Evolutionary conservation across 2,113 vertebrate species (phyloP), one percentile per base, ranked within the genome.

Genomic region (Oceanites oceanicus): DNA sequence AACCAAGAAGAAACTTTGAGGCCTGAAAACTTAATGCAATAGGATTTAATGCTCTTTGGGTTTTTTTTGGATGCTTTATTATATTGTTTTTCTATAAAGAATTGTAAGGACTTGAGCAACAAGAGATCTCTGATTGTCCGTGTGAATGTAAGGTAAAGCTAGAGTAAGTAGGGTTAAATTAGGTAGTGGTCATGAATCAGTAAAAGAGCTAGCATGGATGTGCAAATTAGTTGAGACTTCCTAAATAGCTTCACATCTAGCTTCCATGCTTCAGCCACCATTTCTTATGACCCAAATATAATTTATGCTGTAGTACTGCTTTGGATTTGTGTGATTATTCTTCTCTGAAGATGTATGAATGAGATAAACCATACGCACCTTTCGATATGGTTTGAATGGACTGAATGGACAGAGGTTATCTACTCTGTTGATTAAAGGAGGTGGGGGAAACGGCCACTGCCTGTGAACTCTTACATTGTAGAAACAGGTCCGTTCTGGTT

Each of bases 21-120:
- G 7, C 47, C 25, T 88, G 0, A 0, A 36, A 82, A 42, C 1
- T 5, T 79, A 40, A 56, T 30, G 29, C 36, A 49, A 1, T 47
- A 71, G 20, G 9, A 52, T 78, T 81, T 56, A n/a, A 67, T 19
- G 32, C 55, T 70, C 11, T 23, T 13, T 15, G 3, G 3, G 55
- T 45, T 45, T 45, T 38, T 19, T 12, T 14, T 76, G 26, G 6
- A 20, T 84, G 6, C 17, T 44, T 32, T 40, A 6, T 63, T 59
- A 17, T 11, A 1, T 29, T 63, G 2, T 9, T 67, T 45, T 76
- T 67, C 32, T 27, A 1, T 55, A 13, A 76, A 83, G 11, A 52
- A 18, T 8, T 50, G 2, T n/a, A 21, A 72, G 36, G 16, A 50
- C 32, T 45, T 59, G 13, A 55, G 16, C 25, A 70, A 8, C 0